Evolutionary conservation across 2,113 vertebrate species (phyloP).

Genomic region (Petrocephalus microphthalmus): DNA sequence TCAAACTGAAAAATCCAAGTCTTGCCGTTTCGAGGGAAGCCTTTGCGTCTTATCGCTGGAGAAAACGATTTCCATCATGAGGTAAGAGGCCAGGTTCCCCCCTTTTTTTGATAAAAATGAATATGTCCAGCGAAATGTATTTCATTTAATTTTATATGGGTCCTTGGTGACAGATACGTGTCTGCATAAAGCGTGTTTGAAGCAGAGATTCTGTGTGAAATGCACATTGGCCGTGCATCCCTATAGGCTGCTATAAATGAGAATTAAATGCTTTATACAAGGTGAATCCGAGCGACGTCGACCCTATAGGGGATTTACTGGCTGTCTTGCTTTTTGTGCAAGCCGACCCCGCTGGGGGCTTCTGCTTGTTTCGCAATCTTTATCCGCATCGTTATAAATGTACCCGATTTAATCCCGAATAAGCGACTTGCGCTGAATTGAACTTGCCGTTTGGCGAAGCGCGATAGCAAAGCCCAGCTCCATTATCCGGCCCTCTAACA

Average conservation of each 20-base stretch:
- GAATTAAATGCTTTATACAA: background rate
- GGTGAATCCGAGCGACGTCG: background rate
- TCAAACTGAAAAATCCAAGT: constrained; percentile 34
- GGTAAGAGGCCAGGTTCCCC: constrained; percentile 46
- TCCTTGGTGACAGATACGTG: background rate
- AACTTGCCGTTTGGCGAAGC: background rate
- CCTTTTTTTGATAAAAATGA: background rate
- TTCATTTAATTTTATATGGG: background rate
- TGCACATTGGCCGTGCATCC: background rate
- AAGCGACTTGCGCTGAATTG: background rate
- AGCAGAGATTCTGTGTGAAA: background rate
- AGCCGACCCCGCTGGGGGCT: background rate
- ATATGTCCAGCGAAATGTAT: background rate
- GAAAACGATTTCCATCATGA: constrained; percentile 47
- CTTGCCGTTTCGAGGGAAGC: constrained; percentile 24
- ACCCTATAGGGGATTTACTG: background rate
- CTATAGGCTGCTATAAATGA: background rate
- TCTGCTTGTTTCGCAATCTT: background rate
- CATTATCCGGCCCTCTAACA: background rate
- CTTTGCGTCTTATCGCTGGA: background rate
- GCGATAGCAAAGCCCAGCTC: background rate
- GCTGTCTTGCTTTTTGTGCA: background rate
- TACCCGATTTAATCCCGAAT: background rate
- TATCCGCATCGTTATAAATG: background rate
- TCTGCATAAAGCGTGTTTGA: background rate